Conservation (phyloP, 2,797 vertebrate genomes). For the Acanthiza pusilla region DNA sequence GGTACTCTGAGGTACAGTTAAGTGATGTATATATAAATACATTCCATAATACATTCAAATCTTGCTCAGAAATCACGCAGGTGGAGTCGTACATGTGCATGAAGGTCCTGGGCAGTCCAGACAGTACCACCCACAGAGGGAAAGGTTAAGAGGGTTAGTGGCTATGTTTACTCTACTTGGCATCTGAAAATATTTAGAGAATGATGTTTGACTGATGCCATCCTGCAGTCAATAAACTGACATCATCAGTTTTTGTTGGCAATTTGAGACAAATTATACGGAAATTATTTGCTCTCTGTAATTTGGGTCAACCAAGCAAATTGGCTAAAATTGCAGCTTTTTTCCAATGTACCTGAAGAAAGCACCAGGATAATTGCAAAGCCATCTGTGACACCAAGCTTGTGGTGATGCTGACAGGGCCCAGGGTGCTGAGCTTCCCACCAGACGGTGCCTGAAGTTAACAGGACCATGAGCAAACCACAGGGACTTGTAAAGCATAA, state of each 20-base stretch:
- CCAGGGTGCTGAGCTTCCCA: not conserved
- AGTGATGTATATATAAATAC: not conserved
- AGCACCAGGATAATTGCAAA: not conserved
- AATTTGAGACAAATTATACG: not conserved
- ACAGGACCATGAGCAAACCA: not conserved
- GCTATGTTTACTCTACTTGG: not conserved
- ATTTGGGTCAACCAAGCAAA: not conserved
- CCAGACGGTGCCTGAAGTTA: fast-evolving
- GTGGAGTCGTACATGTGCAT: not conserved
- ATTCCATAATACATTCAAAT: not conserved
- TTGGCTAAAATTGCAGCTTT: not conserved
- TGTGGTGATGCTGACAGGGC: not conserved
- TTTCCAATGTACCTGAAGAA: not conserved
- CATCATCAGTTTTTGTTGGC: not conserved
- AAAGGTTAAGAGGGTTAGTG: not conserved
- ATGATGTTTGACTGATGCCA: not conserved
- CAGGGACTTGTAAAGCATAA: not conserved
- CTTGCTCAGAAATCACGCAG: not conserved
- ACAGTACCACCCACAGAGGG: not conserved
- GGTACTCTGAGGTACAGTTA: not conserved
- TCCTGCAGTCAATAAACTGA: not conserved
- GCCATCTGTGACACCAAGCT: not conserved
- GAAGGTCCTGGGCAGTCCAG: not conserved
- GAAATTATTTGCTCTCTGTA: not conserved
- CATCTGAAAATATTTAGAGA: not conserved